Evolutionary conservation across 1,140 invertebrate genomes (phyloP), one percentile per base, ranked within the genome.

Genomic region (Xylocopa sonorina): DNA sequence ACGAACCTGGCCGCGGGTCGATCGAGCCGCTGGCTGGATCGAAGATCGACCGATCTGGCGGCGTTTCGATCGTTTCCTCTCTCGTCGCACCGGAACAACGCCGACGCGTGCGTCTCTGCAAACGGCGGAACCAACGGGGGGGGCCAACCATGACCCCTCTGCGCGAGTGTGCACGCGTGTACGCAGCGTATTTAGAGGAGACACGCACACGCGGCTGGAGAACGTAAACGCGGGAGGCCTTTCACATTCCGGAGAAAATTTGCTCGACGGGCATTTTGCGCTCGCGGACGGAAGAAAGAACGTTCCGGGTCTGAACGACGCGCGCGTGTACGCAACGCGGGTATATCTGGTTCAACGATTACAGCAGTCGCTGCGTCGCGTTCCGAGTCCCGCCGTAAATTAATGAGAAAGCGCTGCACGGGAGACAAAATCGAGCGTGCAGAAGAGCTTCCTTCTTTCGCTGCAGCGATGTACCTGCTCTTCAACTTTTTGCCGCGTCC

Each of bases 211-310:
- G 12, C 27, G 46, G 1, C 18, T 41, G 10, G 4, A 16, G 48
- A 73, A 63, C 55, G 29, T 64, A 64, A 64, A 73, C 48, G 77
- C 46, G 58, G 69, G 69, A 78, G 77, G 68, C 77, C 77, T 78
- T 78, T 78, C 77, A 78, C 77, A 78, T 78, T 78, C 77, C 77
- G 77, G 77, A 78, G 77, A 78, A 78, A 78, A 78, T 78, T 78
- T 51, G 12, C 58, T 55, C 58, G 38, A 24, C 53, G 10, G 29
- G 27, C 43, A 50, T 78, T 78, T 78, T 50, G 10, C 38, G 24
- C 46, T 43, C 2, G 16, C 21, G 0, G n/a, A n/a, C 12, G 7
- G 34, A 0, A 48, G 50, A 60, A 78, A 73, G 48, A 63, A n/a
- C n/a, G 48, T 63, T 38, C 29, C n/a, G n/a, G n/a, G 51, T 67